Evolutionary conservation across 2,797 vertebrate species (phyloP).

Genomic region (Threskiornis aethiopicus): DNA sequence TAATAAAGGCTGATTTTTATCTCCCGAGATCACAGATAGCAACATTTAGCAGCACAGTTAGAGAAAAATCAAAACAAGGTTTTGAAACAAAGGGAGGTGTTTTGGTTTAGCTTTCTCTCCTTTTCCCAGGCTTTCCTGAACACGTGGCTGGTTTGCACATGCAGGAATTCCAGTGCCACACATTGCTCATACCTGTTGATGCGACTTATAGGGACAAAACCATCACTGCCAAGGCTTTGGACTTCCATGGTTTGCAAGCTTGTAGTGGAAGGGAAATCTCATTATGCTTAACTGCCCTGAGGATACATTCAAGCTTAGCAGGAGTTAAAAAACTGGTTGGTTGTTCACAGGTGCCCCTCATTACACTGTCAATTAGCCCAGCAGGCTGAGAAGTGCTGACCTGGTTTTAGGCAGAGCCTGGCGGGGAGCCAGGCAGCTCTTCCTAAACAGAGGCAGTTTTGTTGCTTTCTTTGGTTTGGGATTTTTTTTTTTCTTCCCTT

Average conservation of each 20-base stretch:
- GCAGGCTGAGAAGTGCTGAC: not conserved
- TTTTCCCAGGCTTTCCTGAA: not conserved
- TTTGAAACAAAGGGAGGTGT: not conserved
- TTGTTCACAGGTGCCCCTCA: not conserved
- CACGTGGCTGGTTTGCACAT: accelerated
- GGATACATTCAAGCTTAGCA: not conserved
- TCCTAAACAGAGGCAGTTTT: accelerated
- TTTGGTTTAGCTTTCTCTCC: not conserved
- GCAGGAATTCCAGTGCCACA: not conserved
- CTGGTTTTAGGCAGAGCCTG: not conserved
- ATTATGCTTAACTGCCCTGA: not conserved
- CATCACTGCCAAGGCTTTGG: not conserved
- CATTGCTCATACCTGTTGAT: not conserved
- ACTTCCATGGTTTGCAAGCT: not conserved
- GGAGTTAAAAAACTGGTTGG: not conserved
- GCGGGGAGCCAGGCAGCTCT: not conserved
- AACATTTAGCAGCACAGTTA: not conserved
- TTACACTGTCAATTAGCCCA: not conserved
- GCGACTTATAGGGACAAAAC: accelerated
- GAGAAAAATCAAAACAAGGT: not conserved
- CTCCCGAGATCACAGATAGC: not conserved
- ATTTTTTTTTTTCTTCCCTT: too few relatives aligned
- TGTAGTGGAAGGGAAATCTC: not conserved
- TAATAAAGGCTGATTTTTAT: not conserved
- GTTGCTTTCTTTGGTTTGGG: not conserved